Evolutionary conservation across 2,888 invertebrate species (phyloP).

Genomic region (Liodrosophila aerea): DNA sequence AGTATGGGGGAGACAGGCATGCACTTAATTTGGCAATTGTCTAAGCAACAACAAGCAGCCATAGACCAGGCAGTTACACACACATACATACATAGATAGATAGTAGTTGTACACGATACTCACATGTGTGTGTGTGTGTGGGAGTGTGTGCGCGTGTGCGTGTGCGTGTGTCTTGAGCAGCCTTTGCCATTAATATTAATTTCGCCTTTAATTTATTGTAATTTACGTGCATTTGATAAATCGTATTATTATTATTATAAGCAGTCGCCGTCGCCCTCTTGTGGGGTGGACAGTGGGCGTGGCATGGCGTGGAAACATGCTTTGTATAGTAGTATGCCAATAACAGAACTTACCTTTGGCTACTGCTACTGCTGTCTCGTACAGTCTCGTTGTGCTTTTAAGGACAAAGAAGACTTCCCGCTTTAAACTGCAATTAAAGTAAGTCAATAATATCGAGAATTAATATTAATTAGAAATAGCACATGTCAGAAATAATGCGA

Average conservation of each 20-base stretch:
- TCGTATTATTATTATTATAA: slow-evolving; percentile 76
- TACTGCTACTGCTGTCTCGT: not conserved
- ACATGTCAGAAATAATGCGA: slow-evolving; percentile 4
- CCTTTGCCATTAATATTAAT: slow-evolving; percentile 73
- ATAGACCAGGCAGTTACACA: no score
- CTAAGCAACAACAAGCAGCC: slow-evolving; percentile 36
- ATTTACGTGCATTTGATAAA: slow-evolving; percentile 78
- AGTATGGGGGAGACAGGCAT: slow-evolving; percentile 31
- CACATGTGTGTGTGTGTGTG: not conserved
- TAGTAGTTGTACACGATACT: not conserved
- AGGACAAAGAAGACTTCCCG: slow-evolving; percentile 5
- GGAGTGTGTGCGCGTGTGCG: slow-evolving; percentile 16
- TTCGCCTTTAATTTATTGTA: slow-evolving; percentile 76
- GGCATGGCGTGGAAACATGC: slow-evolving; percentile 9
- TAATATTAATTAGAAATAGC: slow-evolving; percentile 20
- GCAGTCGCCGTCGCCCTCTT: slow-evolving; percentile 47
- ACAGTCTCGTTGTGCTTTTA: not conserved
- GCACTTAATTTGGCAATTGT: slow-evolving; percentile 75
- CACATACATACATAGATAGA: no score
- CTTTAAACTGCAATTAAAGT: slow-evolving; percentile 24
- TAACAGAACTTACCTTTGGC: slow-evolving; percentile 28
- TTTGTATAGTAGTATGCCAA: slow-evolving; percentile 24
- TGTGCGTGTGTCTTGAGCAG: slow-evolving; percentile 48
- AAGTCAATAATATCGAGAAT: not conserved
- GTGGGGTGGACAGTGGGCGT: not conserved